A percentile compares a stretch with the other conserved stretches of the same genome.
These are phyloP conservation scores for Fabriciana adippe DNA, from an alignment of 2,888 invertebrate genomes.

Conservation along the genomic window DNA sequence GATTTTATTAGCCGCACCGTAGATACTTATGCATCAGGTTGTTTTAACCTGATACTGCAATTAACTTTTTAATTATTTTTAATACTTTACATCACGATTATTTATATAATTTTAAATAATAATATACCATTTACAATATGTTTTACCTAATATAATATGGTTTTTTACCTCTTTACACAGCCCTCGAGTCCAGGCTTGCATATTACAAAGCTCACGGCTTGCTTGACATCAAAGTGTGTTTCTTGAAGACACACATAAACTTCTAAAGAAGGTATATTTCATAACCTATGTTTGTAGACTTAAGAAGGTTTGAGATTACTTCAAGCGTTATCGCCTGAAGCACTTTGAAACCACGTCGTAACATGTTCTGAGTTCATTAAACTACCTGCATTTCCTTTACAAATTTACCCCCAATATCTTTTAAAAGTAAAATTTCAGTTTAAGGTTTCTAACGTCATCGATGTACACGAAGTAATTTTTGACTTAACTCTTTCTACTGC, in stretches of 20 bases:
- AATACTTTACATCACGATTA: too few relatives aligned
- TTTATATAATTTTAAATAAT: too few relatives aligned
- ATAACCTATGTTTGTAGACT: constrained; percentile 24
- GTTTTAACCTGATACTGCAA: too few relatives aligned
- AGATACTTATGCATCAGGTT: too few relatives aligned
- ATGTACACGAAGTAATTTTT: too few relatives aligned
- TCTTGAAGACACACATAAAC: constrained; percentile 20
- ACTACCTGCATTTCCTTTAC: constrained; percentile 29
- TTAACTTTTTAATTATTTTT: too few relatives aligned
- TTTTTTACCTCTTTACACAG: too few relatives aligned
- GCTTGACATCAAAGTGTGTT: constrained; percentile 30
- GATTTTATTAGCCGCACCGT: too few relatives aligned
- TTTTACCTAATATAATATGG: too few relatives aligned
- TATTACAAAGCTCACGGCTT: constrained; percentile 13
- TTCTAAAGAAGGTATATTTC: constrained; percentile 27
- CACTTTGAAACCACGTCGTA: constrained; percentile 23
- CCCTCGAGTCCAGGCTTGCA: not conserved
- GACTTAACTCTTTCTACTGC: too few relatives aligned
- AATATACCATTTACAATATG: too few relatives aligned
- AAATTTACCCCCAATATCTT: constrained; percentile 8
- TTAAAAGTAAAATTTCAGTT: constrained; percentile 7
- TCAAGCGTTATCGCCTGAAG: constrained; percentile 31
- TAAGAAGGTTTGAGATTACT: constrained; percentile 25
- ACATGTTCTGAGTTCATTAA: constrained; percentile 25
- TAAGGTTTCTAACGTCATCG: too few relatives aligned